Conservation (phyloP, 1,140 invertebrate genomes). For the Thaumatotibia leucotreta region DNA sequence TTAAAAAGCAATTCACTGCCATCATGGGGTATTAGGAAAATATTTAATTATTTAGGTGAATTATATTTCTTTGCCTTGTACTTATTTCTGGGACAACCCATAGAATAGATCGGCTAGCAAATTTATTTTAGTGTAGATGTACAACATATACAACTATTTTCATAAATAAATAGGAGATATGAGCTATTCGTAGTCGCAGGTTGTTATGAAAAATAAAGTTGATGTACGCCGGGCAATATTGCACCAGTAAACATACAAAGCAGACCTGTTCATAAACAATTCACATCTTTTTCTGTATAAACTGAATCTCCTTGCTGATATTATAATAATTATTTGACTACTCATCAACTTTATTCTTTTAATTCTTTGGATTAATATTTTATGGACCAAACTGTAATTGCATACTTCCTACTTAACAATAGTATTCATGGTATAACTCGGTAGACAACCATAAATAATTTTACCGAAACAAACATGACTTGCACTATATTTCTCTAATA, state of each 20-base stretch:
- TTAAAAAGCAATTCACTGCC: neutral
- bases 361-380: no score
- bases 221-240: neutral
- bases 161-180: slow-evolving; percentile 4
- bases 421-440: no score
- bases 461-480: no score
- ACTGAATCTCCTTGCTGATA: neutral
- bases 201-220: neutral
- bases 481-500: no score
- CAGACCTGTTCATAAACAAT: neutral
- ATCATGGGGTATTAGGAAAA: neutral
- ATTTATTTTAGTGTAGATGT: neutral
- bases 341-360: no score
- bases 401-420: no score
- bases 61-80: neutral
- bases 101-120: neutral
- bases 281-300: neutral
- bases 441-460: no score
- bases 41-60: neutral
- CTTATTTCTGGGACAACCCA: neutral
- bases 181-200: neutral
- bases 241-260: neutral
- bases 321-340: neutral
- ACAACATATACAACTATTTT: slow-evolving; percentile 1
- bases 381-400: no score